phyloP scores from a whole-genome alignment of 2,888 invertebrate genomes.

The Tenthredo amoena region DNA sequence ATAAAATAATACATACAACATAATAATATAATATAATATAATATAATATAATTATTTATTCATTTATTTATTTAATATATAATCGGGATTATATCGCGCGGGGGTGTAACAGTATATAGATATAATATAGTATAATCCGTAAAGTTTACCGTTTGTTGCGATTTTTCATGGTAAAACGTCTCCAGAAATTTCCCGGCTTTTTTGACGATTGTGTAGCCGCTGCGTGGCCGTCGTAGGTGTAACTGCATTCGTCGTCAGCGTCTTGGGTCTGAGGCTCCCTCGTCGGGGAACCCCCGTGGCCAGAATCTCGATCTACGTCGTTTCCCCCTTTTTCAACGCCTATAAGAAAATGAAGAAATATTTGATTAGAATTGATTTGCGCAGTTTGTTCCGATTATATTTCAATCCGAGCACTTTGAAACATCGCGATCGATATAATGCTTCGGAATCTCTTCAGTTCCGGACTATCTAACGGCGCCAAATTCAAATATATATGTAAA shows the following conservation, averaged over 20 bases:
- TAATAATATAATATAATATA: conserved; percentile 20
- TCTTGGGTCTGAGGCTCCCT: conserved; percentile 75
- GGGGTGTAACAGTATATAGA: not conserved
- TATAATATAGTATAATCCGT: not conserved
- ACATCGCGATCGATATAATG: not conserved
- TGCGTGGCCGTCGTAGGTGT: conserved; percentile 69
- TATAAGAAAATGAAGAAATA: conserved; percentile 57
- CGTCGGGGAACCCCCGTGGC: conserved; percentile 76
- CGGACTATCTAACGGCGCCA: not conserved
- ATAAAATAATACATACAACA: conserved; percentile 4
- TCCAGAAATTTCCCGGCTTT: conserved; percentile 81
- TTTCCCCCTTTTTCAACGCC: conserved; percentile 68
- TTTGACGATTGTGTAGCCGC: conserved; percentile 70
- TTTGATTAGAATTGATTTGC: not conserved
- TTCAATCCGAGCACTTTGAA: too few species aligned
- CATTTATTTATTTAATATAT: not conserved
- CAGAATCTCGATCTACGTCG: conserved; percentile 76
- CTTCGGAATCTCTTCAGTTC: not conserved
- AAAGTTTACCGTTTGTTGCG: conserved; percentile 83
- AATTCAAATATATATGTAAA: not conserved
- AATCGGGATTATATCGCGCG: not conserved
- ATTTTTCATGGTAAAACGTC: conserved; percentile 85
- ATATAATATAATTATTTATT: not conserved
- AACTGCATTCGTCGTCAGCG: conserved; percentile 81
- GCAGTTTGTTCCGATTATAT: too few species aligned